Evolutionary conservation across 2,797 vertebrate species (phyloP).

Genomic region (Serranus cabrilla): DNA sequence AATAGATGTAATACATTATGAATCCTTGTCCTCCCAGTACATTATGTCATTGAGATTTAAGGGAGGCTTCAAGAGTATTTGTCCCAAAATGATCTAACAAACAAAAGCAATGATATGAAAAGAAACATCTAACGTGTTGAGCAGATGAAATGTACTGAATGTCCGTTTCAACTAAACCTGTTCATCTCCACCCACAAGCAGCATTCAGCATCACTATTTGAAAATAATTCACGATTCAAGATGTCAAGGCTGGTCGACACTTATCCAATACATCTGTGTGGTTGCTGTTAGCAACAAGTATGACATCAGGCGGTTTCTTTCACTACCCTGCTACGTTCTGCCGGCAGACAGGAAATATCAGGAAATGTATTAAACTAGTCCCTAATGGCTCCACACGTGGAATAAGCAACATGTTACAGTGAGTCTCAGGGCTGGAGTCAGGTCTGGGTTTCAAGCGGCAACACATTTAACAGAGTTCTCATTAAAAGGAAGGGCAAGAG

Average conservation of each 20-base stretch:
- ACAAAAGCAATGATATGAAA: neutral
- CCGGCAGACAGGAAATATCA: constrained; percentile 6
- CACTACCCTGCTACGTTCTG: constrained; percentile 4
- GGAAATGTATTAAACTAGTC: constrained; percentile 21
- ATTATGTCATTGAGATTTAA: neutral
- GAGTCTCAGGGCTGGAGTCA: neutral
- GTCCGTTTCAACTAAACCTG: constrained; percentile 16
- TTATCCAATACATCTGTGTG: constrained; percentile 35
- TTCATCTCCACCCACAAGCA: constrained; percentile 24
- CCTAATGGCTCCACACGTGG: neutral
- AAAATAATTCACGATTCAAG: constrained; percentile 29
- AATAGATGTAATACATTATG: neutral
- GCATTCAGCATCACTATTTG: constrained; percentile 23
- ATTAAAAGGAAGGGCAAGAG: constrained; percentile 34
- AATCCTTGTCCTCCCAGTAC: neutral
- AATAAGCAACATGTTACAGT: constrained; percentile 16
- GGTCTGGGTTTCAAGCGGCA: constrained; percentile 4
- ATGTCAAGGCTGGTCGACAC: constrained; percentile 42
- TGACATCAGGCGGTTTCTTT: constrained; percentile 29
- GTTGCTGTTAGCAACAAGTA: constrained; percentile 63
- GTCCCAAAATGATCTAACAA: neutral
- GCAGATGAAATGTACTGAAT: neutral
- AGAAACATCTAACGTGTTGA: neutral
- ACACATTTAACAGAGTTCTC: constrained; percentile 35
- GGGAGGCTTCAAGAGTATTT: neutral